Evolutionary conservation across 2,888 invertebrate genomes (phyloP), one percentile per base, ranked within the genome.

Genomic region (Prenolepis imparis): DNA sequence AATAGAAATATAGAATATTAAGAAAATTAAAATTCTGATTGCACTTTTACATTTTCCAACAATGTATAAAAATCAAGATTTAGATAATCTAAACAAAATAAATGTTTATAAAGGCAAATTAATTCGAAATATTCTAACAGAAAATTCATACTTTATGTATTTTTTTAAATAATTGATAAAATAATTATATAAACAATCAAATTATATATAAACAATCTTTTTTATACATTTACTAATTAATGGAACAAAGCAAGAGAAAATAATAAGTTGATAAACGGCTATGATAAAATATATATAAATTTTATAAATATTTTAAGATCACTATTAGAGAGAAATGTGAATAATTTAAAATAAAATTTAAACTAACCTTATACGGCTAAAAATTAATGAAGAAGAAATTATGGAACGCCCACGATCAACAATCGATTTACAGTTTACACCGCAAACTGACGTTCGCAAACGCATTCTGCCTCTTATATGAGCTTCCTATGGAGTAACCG

Each of bases 391-490:
- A 5, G 3, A 24, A 70, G n/a, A 15, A 0, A 57, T 32, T 18
- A 41, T 4, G 24, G 18, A 66, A 52, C 21, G 48, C 24, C 3
- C 18, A 64, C 52, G 6, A 78, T 3, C 44, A 59, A 36, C 48
- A 63, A 57, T 18, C 82, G 41, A 81, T 81, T 87, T 41, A 70
- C 32, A 57, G 68, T 59, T 82, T 70, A 72, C 67, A 84, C 75
- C 82, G 72, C 67, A 82, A 75, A 39, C 90, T 91, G 88, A 85
- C 84, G 75, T 67, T 59, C 36, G 15, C 55, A 73, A 73, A 63
- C 72, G 48, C 84, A 73, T 77, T 9, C 87, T 48, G 86, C 81
- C 85, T 90, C 88, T 91, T 92, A 92, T 92, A 92, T 78, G 83
- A 86, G 83, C 87, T 90, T 91, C 90, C 90, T 90, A 77, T 78